These are phyloP conservation scores for Oxyteleia sp. DNA, from an alignment of 2,888 invertebrate species.

Conservation along the genomic window DNA sequence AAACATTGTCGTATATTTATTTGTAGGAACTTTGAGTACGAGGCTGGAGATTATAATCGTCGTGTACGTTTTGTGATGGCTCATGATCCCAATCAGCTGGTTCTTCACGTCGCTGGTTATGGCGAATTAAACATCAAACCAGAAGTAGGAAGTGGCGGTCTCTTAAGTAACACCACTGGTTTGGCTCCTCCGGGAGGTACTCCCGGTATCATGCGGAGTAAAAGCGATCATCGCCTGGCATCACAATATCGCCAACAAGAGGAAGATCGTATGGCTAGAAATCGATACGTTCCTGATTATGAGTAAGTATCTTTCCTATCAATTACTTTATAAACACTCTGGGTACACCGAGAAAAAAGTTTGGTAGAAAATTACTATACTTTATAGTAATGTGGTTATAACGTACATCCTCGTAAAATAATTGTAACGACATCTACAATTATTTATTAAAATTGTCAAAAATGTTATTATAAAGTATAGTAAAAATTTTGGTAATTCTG, in stretches of 20 bases:
- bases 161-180: constrained; percentile 87
- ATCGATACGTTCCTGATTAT: constrained; percentile 87
- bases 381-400: too few species aligned
- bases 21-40: constrained; percentile 95
- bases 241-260: constrained; percentile 96
- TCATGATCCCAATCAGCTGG: constrained; percentile 96
- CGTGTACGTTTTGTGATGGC: constrained; percentile 95
- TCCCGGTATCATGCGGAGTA: constrained; percentile 96
- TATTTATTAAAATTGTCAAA: too few species aligned
- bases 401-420: too few species aligned
- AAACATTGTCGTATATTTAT: constrained; percentile 35
- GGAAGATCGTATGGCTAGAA: constrained; percentile 88
- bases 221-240: constrained; percentile 97
- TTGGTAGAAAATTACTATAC: too few species aligned
- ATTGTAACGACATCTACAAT: too few species aligned
- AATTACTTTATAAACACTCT: too few species aligned
- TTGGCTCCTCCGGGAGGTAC: constrained; percentile 90
- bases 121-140: constrained; percentile 96
- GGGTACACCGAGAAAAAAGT: too few species aligned
- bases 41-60: constrained; percentile 95
- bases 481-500: too few species aligned
- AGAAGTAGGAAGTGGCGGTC: constrained; percentile 87
- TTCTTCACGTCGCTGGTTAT: constrained; percentile 95
- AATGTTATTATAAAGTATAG: too few species aligned
- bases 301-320: constrained; percentile 81